Evolutionary conservation across 2,888 invertebrate species (phyloP).

Genomic region (Nudaria mundana): DNA sequence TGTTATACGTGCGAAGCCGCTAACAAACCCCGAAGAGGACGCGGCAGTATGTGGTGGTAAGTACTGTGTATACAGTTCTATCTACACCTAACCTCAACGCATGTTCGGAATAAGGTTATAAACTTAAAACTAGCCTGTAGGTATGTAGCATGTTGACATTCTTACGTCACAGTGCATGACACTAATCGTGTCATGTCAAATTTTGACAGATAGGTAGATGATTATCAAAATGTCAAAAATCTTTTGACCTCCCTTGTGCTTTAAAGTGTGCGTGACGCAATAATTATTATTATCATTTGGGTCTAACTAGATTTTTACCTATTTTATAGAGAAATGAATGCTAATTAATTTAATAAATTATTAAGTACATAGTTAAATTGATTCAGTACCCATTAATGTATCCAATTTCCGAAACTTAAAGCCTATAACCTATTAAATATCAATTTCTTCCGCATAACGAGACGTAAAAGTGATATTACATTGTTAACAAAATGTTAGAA

Average conservation of each 20-base stretch:
- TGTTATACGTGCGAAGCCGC: slow-evolving; percentile 74
- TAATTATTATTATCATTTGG: too few species aligned
- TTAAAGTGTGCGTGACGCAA: too few species aligned
- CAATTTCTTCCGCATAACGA: slow-evolving; percentile 18
- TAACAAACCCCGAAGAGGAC: slow-evolving; percentile 87
- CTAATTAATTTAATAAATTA: too few species aligned
- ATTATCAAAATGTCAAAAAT: too few species aligned
- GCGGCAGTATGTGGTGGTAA: slow-evolving; percentile 96
- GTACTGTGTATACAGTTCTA: slow-evolving; percentile 50
- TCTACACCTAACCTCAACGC: too few species aligned
- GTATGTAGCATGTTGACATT: slow-evolving; percentile 8
- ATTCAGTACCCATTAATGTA: too few species aligned
- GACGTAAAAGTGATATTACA: slow-evolving; percentile 5
- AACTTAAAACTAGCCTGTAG: neutral
- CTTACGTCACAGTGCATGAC: slow-evolving; percentile 2
- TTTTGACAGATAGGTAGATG: slow-evolving; percentile 1
- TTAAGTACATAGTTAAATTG: too few species aligned
- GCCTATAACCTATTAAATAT: slow-evolving; percentile 10
- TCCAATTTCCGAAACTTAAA: too few species aligned
- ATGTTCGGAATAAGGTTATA: too few species aligned
- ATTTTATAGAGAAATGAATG: slow-evolving; percentile 17
- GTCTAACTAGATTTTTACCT: slow-evolving; percentile 8
- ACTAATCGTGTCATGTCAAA: neutral
- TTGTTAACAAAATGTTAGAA: slow-evolving; percentile 28
- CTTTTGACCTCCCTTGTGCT: too few species aligned